Percentiles rank a stretch among this genome's conserved stretches.
Evolutionary conservation across 1,140 invertebrate species (phyloP).

Genomic region (Schlechtendalia chinensis): DNA sequence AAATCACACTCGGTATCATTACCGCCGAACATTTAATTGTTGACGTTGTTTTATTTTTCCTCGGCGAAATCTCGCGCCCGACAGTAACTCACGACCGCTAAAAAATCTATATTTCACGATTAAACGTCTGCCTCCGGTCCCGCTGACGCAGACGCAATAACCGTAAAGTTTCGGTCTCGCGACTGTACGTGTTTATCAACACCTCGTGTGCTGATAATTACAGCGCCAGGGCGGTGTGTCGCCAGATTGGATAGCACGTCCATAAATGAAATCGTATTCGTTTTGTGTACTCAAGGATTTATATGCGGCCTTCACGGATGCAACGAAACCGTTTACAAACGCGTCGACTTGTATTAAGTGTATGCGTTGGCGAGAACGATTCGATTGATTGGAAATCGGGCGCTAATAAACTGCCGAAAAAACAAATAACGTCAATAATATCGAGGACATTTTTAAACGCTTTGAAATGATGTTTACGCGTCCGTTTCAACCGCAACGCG

Average conservation of each 20-base stretch:
- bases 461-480: no score
- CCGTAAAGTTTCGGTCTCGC: not conserved
- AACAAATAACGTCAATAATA: no score
- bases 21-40: no score
- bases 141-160: not conserved
- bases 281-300: constrained; percentile 4
- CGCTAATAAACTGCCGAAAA: no score
- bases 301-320: constrained; percentile 8
- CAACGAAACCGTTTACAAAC: not conserved
- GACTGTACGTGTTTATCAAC: constrained; percentile 18
- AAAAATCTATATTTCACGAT: constrained; percentile 3
- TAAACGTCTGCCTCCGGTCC: not conserved
- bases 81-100: not conserved
- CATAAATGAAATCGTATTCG: constrained; percentile 30
- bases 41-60: no score
- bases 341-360: not conserved
- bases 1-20: no score
- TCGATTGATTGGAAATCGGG: not conserved
- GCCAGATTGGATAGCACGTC: not conserved
- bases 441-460: no score
- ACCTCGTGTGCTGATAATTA: no score
- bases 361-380: not conserved
- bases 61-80: not conserved
- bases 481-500: no score
- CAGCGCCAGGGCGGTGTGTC: not conserved